Percentiles rank a stretch among this genome's conserved stretches.
Evolutionary conservation across 2,888 invertebrate species (phyloP).

Genomic region (Aleiodes testaceus): DNA sequence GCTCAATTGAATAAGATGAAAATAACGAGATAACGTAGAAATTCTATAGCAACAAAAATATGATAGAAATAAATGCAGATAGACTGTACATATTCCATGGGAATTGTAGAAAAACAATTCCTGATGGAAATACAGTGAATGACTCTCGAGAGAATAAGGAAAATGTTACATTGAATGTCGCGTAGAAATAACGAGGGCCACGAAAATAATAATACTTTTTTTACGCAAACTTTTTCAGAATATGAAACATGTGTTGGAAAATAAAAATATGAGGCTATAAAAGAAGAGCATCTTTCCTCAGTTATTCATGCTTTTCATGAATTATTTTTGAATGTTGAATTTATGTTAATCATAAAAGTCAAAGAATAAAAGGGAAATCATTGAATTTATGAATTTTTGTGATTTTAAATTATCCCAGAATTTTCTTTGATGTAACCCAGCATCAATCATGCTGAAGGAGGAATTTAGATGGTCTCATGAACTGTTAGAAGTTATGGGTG

Average conservation of each 20-base stretch:
- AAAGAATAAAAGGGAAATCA: too few species aligned
- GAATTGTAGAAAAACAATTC: slow-evolving; percentile 22
- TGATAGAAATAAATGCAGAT: not conserved
- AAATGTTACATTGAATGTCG: slow-evolving; percentile 1
- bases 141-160: not conserved
- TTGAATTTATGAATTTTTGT: too few species aligned
- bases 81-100: not conserved
- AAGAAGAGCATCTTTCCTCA: too few species aligned
- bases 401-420: too few species aligned
- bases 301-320: too few species aligned
- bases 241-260: too few species aligned
- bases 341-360: too few species aligned
- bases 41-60: not conserved
- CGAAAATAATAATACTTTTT: not conserved
- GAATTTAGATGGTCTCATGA: not conserved
- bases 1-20: not conserved
- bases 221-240: too few species aligned
- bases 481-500: not conserved
- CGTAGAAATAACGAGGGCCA: slow-evolving; percentile 1
- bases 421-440: too few species aligned
- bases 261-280: too few species aligned
- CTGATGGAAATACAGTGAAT: slow-evolving; percentile 19
- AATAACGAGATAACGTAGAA: not conserved
- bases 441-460: not conserved
- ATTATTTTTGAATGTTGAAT: too few species aligned